Percentiles rank a stretch among this genome's conserved stretches.
These are phyloP conservation scores for Hoplias malabaricus DNA, from an alignment of 2,113 vertebrate genomes.

Conservation along the genomic window DNA sequence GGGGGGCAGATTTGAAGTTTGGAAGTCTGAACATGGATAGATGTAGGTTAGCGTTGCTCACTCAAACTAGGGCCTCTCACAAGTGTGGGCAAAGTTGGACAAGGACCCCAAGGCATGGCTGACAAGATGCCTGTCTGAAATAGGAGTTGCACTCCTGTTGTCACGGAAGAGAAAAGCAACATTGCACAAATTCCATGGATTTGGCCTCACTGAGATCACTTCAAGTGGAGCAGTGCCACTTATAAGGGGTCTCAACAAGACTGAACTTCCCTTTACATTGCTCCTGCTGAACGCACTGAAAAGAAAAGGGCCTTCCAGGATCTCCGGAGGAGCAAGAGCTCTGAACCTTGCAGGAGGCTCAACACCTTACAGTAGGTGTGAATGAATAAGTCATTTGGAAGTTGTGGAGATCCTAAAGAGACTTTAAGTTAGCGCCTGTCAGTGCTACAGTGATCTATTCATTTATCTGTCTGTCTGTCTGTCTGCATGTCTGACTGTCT, in stretches of 20 bases:
- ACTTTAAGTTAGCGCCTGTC: constrained; percentile 1
- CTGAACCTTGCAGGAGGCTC: neutral
- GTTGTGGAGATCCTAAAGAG: neutral
- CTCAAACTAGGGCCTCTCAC: constrained; percentile 12
- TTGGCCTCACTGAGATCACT: neutral
- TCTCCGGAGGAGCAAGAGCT: neutral
- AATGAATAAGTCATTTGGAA: neutral
- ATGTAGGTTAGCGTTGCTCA: neutral
- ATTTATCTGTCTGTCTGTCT: constrained; percentile 36
- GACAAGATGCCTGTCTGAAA: constrained; percentile 21
- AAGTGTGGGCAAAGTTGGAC: constrained; percentile 31
- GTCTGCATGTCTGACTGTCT: constrained; percentile 61
- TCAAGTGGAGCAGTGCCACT: neutral
- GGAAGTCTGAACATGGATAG: neutral
- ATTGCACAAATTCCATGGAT: constrained; percentile 13
- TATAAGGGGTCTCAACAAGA: neutral
- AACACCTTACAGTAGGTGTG: neutral
- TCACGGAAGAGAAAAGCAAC: constrained; percentile 26
- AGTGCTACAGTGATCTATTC: constrained; percentile 11
- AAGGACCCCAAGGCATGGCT: constrained; percentile 4
- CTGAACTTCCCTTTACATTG: neutral
- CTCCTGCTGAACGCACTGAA: neutral
- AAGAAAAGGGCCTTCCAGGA: neutral
- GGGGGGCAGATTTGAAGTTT: neutral
- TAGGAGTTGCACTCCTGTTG: constrained; percentile 21